These are phyloP conservation scores for Idaea straminata DNA, from an alignment of 2,888 invertebrate species.

Conservation along the genomic window DNA sequence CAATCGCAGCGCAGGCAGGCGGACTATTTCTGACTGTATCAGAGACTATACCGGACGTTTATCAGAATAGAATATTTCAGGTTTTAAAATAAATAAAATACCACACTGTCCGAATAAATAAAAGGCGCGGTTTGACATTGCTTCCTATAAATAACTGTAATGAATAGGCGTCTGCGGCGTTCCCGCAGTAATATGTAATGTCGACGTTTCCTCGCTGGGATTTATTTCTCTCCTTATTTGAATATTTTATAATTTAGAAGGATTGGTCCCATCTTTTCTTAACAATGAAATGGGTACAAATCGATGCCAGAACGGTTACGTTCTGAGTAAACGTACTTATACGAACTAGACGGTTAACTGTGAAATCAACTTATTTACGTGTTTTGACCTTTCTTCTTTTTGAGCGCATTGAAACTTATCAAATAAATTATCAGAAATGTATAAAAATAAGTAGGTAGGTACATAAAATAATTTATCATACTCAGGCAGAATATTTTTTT, in stretches of 20 bases:
- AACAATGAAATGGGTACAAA: constrained; percentile 35
- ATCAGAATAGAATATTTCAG: constrained; percentile 68
- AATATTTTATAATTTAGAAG: constrained; percentile 70
- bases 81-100: constrained; percentile 75
- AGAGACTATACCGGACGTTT: constrained; percentile 59
- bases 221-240: constrained; percentile 71
- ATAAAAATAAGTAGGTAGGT: no score
- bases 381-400: constrained; percentile 22
- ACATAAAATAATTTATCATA: not conserved
- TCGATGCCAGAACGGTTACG: constrained; percentile 15
- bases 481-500: not conserved
- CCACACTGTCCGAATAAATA: constrained; percentile 70
- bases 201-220: constrained; percentile 67
- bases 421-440: not conserved
- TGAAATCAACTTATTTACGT: constrained; percentile 19
- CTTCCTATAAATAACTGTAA: constrained; percentile 77
- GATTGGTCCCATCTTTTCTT: constrained; percentile 48
- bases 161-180: constrained; percentile 73
- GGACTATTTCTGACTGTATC: constrained; percentile 54
- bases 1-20: constrained; percentile 28
- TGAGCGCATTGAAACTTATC: not conserved
- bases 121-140: constrained; percentile 72
- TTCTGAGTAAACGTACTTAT: constrained; percentile 17
- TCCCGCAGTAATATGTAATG: constrained; percentile 72
- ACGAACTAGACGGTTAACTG: constrained; percentile 16